Base-by-base conservation (phyloP, 35 echinoderm and acorn worm genomes). In the Strongylocentrotus purpuratus region DNA sequence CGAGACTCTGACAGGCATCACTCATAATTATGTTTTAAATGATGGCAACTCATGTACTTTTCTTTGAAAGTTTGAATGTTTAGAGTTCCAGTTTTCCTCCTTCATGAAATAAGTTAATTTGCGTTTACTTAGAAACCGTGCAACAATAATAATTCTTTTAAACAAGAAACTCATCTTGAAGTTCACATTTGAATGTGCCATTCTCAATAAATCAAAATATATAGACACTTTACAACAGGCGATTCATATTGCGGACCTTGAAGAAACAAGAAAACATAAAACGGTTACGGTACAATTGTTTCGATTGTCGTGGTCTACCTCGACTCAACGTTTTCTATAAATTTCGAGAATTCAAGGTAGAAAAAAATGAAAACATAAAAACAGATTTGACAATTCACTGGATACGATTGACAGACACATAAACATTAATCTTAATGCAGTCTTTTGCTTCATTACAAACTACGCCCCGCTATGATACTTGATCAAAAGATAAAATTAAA, bases 401-500 rank as follows among this genome's bases (percentile, higher is more conserved):
- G 65, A n/a, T 78, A 78, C 20, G 65, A 78, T 4, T 78, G 65
- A 78, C 65, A 78, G 65, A 28, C 20, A 78, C 25, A 78, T 28
- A 22, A n/a, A 78, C 22, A 78, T 78, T 78, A 78, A 78, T 78
- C 65, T 78, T 78, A 22, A 78, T 78, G 7, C 28, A 78, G 15
- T n/a, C 22, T 78, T 78, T 7, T 2, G 1, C 20, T 78, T 78
- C 28, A 78, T 28, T 28, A n/a, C 65, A 28, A 78, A 78, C 20
- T 78, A 78, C 65, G n/a, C n/a, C 20, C 65, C 0, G 25, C 20
- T 22, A 78, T 70, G 61, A 78, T 78, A 78, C 65, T 78, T 28
- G 22, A 78, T 78, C 65, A 78, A 78, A 78, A 78, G 65, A 78
- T 78, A n/a, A 70, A 18, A 78, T 78, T 78, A n/a, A 78, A 70